These are phyloP conservation scores for Nothobranchius kuhntae DNA, from an alignment of 2,113 vertebrate species.

Conservation along the genomic window DNA sequence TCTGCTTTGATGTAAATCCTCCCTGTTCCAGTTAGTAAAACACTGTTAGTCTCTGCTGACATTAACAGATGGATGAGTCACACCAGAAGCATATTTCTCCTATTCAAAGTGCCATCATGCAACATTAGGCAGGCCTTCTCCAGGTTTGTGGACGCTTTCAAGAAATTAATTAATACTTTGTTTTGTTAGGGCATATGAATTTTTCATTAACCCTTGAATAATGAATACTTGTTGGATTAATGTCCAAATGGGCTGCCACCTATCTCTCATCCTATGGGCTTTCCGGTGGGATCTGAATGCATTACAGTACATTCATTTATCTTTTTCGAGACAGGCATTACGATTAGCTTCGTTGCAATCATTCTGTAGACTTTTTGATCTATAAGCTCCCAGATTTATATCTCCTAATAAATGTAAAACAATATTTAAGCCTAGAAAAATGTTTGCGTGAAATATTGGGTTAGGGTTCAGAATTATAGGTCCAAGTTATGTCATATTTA, in stretches of 20 bases:
- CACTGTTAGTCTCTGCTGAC: conserved; percentile 32
- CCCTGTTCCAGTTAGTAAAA: conserved; percentile 51
- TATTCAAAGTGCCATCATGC: conserved; percentile 60
- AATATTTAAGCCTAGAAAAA: conserved; percentile 26
- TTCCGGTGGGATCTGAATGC: conserved; percentile 71
- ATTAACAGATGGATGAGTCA: conserved; percentile 55
- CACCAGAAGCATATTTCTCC: conserved; percentile 53
- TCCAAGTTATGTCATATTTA: conserved; percentile 11
- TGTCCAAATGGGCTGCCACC: conserved; percentile 74
- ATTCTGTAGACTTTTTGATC: conserved; percentile 60
- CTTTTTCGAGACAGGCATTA: conserved; percentile 64
- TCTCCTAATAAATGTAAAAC: conserved; percentile 41
- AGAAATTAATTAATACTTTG: conserved; percentile 77
- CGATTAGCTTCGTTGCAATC: conserved; percentile 57
- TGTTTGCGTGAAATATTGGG: conserved; percentile 41
- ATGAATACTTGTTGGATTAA: conserved; percentile 79
- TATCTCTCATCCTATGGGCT: conserved; percentile 69
- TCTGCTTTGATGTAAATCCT: conserved; percentile 46
- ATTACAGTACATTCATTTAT: conserved; percentile 74
- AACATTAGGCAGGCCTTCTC: conserved; percentile 69
- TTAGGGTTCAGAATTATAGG: conserved; percentile 9
- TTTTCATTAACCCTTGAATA: conserved; percentile 79
- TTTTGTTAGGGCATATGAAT: conserved; percentile 78
- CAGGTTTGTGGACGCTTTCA: conserved; percentile 69
- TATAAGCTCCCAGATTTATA: conserved; percentile 40